Evolutionary conservation across 2,888 invertebrate species (phyloP).

Genomic region (Gastrophysa polygoni): DNA sequence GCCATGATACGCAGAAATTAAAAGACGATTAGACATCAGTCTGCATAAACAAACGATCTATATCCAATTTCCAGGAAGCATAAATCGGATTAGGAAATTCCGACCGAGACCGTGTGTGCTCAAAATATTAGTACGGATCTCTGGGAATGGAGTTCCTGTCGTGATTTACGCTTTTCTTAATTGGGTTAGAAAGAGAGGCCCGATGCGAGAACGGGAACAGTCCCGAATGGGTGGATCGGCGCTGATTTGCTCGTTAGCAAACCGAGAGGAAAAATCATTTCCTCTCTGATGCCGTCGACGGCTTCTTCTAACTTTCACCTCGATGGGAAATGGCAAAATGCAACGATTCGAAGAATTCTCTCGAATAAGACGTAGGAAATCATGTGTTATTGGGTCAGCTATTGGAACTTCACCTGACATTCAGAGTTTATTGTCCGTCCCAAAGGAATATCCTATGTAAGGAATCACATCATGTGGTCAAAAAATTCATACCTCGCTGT

Average conservation of each 20-base stretch:
- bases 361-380: too few relatives aligned
- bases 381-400: too few relatives aligned
- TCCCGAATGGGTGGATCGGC: not conserved
- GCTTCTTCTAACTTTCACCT: not conserved
- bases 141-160: slow-evolving; percentile 48
- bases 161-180: slow-evolving; percentile 52
- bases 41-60: slow-evolving; percentile 46
- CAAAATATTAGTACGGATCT: slow-evolving; percentile 50
- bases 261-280: not conserved
- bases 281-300: not conserved
- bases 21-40: slow-evolving; percentile 43
- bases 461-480: too few relatives aligned
- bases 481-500: too few relatives aligned
- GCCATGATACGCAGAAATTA: slow-evolving; percentile 41
- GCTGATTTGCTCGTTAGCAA: not conserved
- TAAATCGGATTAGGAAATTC: slow-evolving; percentile 41
- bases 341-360: not conserved
- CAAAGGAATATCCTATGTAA: too few relatives aligned
- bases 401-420: too few relatives aligned
- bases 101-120: slow-evolving; percentile 41
- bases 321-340: not conserved
- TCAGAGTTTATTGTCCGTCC: too few relatives aligned
- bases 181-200: slow-evolving; percentile 45
- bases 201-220: slow-evolving; percentile 21
- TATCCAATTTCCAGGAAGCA: slow-evolving; percentile 28